Evolutionary conservation across 2,888 invertebrate species (phyloP).

Genomic region (Charanyca ferruginea): DNA sequence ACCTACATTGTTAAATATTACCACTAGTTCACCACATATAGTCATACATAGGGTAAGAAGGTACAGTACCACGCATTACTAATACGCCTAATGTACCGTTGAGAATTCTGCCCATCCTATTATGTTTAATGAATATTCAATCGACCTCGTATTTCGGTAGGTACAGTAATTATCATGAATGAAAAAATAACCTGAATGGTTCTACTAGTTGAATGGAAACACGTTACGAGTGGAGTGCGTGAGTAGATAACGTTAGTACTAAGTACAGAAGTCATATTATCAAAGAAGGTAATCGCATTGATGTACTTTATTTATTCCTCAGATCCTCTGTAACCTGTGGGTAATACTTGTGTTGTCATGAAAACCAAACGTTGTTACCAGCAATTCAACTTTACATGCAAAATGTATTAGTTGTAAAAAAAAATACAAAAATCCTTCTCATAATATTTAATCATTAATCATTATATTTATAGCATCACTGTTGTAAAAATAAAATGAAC

Average conservation of each 20-base stretch:
- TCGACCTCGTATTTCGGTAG: neutral
- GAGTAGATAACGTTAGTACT: neutral
- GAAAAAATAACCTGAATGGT: slow-evolving; percentile 16
- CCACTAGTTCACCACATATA: neutral
- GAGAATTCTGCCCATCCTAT: slow-evolving; percentile 19
- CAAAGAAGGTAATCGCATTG: slow-evolving; percentile 7
- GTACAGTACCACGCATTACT: slow-evolving; percentile 5
- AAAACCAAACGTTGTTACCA: neutral
- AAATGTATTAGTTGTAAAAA: neutral
- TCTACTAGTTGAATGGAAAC: slow-evolving; percentile 20
- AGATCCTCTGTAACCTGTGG: neutral
- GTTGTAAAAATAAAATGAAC: too few relatives aligned
- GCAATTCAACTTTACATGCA: neutral
- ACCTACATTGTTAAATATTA: slow-evolving; percentile 12
- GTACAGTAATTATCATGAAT: slow-evolving; percentile 22
- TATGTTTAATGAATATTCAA: slow-evolving; percentile 28
- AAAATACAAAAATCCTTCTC: too few relatives aligned
- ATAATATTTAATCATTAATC: too few relatives aligned
- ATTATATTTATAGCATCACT: too few relatives aligned
- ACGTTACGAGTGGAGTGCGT: slow-evolving; percentile 17
- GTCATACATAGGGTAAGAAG: neutral
- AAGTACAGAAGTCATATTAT: slow-evolving; percentile 9
- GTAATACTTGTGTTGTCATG: neutral
- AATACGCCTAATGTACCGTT: slow-evolving; percentile 24
- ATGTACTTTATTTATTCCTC: slow-evolving; percentile 2